A percentile compares a stretch with the other conserved stretches of the same genome.
phyloP scores from a whole-genome alignment of 2,797 vertebrate species.

The Rhynchonycteris naso region DNA sequence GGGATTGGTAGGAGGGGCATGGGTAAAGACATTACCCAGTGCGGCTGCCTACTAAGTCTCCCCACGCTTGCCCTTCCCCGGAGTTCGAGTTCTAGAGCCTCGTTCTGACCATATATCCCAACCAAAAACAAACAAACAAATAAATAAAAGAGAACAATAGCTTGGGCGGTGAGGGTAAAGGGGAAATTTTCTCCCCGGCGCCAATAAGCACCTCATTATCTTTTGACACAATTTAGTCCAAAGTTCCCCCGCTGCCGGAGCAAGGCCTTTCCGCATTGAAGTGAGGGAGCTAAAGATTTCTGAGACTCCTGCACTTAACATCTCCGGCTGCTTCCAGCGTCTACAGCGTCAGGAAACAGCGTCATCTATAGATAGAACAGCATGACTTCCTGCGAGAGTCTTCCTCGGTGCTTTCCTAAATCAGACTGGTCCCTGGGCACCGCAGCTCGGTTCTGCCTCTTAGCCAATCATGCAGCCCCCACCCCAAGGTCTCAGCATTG shows the following conservation, averaged over 20 bases:
- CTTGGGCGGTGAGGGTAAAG: neutral
- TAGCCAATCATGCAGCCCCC: conserved; percentile 41
- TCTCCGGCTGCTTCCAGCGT: conserved; percentile 33
- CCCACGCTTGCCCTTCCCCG: conserved; percentile 19
- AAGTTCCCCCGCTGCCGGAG: neutral
- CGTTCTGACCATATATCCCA: neutral
- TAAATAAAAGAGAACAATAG: conserved; percentile 9
- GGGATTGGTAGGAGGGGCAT: conserved; percentile 70
- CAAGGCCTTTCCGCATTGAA: conserved; percentile 48
- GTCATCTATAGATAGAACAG: conserved; percentile 82
- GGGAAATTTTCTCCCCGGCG: neutral
- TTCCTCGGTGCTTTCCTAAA: conserved; percentile 17
- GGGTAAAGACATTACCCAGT: conserved; percentile 30
- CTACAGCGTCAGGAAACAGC: conserved; percentile 79
- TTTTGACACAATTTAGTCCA: conserved; percentile 60
- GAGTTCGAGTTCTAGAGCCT: conserved; percentile 58
- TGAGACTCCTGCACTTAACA: conserved; percentile 27
- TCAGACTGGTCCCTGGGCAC: neutral
- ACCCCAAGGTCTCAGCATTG: neutral
- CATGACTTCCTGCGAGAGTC: neutral
- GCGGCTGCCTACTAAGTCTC: conserved; percentile 11
- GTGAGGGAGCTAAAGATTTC: conserved; percentile 40
- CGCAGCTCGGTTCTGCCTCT: neutral
- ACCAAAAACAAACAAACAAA: neutral
- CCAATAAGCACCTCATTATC: conserved; percentile 69